phyloP scores from a whole-genome alignment of 2,888 invertebrate genomes.

The Drepanosiphum platanoidis region DNA sequence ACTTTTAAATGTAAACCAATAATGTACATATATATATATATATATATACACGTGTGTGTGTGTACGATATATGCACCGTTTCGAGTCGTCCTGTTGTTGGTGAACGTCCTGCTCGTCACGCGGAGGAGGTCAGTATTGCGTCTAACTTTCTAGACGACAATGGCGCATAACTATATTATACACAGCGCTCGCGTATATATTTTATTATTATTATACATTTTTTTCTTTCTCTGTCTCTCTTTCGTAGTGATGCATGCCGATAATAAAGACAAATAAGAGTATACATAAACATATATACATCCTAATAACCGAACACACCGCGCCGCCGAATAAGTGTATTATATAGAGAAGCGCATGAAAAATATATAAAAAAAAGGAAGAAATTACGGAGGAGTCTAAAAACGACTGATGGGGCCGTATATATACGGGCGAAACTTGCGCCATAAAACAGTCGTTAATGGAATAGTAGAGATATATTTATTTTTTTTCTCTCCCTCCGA shows the following conservation, averaged over 20 bases:
- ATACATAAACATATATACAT: not conserved
- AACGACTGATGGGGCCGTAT: slow-evolving; percentile 41
- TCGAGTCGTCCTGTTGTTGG: not conserved
- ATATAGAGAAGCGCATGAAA: not conserved
- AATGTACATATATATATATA: slow-evolving; percentile 2
- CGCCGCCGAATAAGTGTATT: not conserved
- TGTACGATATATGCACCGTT: not conserved
- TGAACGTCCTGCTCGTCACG: not conserved
- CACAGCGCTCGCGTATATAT: slow-evolving; percentile 21
- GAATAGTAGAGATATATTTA: slow-evolving; percentile 3
- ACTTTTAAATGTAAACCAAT: slow-evolving; percentile 49
- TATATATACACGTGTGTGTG: not conserved
- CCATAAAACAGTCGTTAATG: slow-evolving; percentile 54
- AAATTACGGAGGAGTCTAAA: slow-evolving; percentile 32
- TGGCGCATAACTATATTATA: slow-evolving; percentile 4
- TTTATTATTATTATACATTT: slow-evolving; percentile 36
- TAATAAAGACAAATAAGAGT: slow-evolving; percentile 46
- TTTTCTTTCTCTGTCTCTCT: slow-evolving; percentile 19
- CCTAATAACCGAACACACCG: not conserved
- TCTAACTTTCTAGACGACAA: slow-evolving; percentile 58
- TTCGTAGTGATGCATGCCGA: not conserved
- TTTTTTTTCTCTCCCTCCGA: not conserved
- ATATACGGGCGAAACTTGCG: slow-evolving; percentile 30
- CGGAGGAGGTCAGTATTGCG: slow-evolving; percentile 7
- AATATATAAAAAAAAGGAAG: not conserved